These are phyloP conservation scores for Collichthys lucidus DNA, from an alignment of 2,113 vertebrate species.

Conservation along the genomic window DNA sequence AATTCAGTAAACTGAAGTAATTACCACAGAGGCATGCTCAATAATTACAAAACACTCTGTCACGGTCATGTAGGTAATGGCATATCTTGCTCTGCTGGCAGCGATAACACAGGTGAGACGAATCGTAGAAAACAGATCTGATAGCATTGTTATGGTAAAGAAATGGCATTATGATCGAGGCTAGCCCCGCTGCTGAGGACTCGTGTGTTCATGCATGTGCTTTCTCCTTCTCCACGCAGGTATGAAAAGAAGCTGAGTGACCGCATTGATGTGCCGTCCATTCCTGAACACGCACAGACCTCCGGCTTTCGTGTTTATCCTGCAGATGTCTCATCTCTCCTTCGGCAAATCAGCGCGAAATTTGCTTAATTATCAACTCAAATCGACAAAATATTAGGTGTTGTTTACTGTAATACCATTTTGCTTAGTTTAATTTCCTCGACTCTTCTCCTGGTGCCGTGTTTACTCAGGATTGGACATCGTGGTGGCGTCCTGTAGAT, in stretches of 20 bases:
- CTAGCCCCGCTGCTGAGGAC: slow-evolving; percentile 19
- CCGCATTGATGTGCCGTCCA: slow-evolving; percentile 8
- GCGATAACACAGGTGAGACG: slow-evolving; percentile 85
- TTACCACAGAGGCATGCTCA: slow-evolving; percentile 81
- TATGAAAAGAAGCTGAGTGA: not conserved
- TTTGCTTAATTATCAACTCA: slow-evolving; percentile 70
- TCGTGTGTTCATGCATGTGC: slow-evolving; percentile 9
- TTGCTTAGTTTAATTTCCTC: slow-evolving; percentile 48
- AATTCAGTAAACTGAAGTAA: slow-evolving; percentile 82
- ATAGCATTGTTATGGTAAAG: slow-evolving; percentile 81
- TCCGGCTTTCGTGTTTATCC: not conserved
- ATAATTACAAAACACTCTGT: slow-evolving; percentile 82
- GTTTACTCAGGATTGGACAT: slow-evolving; percentile 70
- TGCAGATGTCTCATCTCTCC: slow-evolving; percentile 31
- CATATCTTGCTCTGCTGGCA: slow-evolving; percentile 73
- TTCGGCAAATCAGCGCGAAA: slow-evolving; percentile 66
- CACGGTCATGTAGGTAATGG: slow-evolving; percentile 80
- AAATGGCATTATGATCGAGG: slow-evolving; percentile 72
- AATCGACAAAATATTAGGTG: slow-evolving; percentile 69
- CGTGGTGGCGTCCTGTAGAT: slow-evolving; percentile 60
- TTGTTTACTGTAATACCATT: slow-evolving; percentile 71
- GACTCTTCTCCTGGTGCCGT: slow-evolving; percentile 46
- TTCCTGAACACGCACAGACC: not conserved
- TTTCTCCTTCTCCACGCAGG: slow-evolving; percentile 46
- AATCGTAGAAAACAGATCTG: slow-evolving; percentile 81